phyloP scores from a whole-genome alignment of 2,113 vertebrate genomes.

The Rhinichthys klamathensis region DNA sequence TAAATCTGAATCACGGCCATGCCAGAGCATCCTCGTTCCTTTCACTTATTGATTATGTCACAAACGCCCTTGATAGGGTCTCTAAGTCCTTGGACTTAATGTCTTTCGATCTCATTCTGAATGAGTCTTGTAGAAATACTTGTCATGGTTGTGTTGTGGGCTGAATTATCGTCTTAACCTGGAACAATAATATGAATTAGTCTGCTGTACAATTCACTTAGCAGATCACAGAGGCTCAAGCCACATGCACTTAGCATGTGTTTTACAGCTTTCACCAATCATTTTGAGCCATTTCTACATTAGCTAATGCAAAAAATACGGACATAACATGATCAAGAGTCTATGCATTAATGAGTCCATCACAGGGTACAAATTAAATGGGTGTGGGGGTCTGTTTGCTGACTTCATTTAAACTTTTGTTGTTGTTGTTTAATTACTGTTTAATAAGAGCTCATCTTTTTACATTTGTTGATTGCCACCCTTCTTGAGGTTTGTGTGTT shows the following conservation, averaged over 20 bases:
- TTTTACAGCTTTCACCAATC: slow-evolving; percentile 21
- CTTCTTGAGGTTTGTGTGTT: too few relatives aligned
- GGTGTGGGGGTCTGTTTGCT: not conserved
- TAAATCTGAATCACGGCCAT: slow-evolving; percentile 26
- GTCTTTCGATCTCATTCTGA: not conserved
- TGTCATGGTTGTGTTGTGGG: not conserved
- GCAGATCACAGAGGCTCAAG: not conserved
- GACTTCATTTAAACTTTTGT: too few relatives aligned
- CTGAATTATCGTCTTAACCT: not conserved
- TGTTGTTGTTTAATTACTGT: too few relatives aligned
- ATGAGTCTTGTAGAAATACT: not conserved
- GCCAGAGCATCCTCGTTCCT: not conserved
- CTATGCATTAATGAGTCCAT: not conserved
- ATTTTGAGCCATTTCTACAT: slow-evolving; percentile 21
- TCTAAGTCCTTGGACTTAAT: not conserved
- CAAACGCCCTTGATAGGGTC: not conserved
- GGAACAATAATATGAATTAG: slow-evolving; percentile 1
- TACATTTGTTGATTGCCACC: too few relatives aligned
- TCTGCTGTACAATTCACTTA: not conserved
- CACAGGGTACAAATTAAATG: not conserved
- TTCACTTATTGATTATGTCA: not conserved
- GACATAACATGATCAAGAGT: slow-evolving; percentile 1
- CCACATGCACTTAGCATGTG: slow-evolving; percentile 22
- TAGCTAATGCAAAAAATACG: slow-evolving; percentile 17
- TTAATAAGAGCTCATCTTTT: too few relatives aligned